Percentiles rank a stretch among this genome's conserved stretches.
These are phyloP conservation scores for Drosophila neocordata DNA, from an alignment of 1,140 invertebrate genomes.

Conservation along the genomic window DNA sequence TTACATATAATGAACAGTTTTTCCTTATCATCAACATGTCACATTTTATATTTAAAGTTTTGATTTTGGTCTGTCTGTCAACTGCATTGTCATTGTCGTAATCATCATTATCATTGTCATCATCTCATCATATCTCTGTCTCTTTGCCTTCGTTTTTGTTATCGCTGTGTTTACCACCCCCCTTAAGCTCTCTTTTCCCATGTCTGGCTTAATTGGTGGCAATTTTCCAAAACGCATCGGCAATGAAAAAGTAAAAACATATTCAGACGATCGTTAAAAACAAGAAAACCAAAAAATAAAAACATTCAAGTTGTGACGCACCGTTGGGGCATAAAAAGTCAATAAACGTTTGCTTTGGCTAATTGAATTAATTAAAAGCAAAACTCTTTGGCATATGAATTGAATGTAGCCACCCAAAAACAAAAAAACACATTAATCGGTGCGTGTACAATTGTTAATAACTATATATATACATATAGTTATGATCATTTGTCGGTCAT, in stretches of 20 bases:
- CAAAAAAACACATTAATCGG: neutral
- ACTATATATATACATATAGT: constrained; percentile 22
- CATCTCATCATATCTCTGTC: constrained; percentile 36
- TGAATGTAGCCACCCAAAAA: constrained; percentile 4
- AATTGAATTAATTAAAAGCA: constrained; percentile 70
- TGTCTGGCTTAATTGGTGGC: constrained; percentile 44
- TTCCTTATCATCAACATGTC: constrained; percentile 7
- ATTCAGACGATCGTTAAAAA: constrained; percentile 39
- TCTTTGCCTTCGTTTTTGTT: too few species aligned
- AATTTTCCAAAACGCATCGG: constrained; percentile 57
- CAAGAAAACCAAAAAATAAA: neutral
- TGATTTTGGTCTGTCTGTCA: constrained; percentile 61
- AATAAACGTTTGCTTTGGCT: constrained; percentile 62
- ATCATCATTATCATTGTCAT: constrained; percentile 43
- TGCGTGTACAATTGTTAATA: constrained; percentile 2
- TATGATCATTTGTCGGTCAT: neutral
- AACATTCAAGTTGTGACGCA: constrained; percentile 40
- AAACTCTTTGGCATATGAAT: constrained; percentile 20
- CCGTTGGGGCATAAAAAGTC: constrained; percentile 44
- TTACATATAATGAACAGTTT: neutral
- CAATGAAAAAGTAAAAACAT: constrained; percentile 14
- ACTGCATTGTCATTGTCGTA: constrained; percentile 27
- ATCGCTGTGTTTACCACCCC: too few species aligned
- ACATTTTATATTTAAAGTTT: constrained; percentile 23
- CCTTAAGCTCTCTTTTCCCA: neutral